Conservation (phyloP, 1,140 invertebrate species). For the Theocolax elegans region DNA sequence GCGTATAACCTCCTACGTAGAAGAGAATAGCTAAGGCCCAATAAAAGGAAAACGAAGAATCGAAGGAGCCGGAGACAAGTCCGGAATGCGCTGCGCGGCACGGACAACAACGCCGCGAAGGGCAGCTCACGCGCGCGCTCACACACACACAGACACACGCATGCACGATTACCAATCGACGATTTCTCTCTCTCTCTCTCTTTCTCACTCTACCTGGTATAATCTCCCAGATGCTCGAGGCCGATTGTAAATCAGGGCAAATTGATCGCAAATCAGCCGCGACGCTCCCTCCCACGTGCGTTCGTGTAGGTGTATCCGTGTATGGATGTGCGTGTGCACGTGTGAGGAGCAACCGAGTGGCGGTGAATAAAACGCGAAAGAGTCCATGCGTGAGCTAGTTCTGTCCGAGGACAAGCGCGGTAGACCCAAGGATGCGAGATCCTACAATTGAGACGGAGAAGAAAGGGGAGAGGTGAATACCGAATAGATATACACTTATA, state of each 20-base stretch:
- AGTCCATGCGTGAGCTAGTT: not conserved
- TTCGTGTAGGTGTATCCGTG: no score
- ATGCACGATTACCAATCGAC: conserved; percentile 7
- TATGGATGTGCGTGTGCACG: no score
- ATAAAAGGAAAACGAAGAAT: no score
- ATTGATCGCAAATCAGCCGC: conserved; percentile 64
- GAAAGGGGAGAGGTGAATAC: not conserved
- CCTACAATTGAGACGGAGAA: not conserved
- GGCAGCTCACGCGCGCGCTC: not conserved
- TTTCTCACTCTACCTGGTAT: not conserved
- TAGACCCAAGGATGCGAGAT: not conserved
- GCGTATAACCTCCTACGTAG: no score
- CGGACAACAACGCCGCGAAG: not conserved
- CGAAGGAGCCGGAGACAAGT: not conserved
- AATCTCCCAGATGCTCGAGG: conserved; percentile 48
- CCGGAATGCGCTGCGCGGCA: not conserved
- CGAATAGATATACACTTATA: no score
- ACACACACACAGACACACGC: not conserved
- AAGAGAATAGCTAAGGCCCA: no score
- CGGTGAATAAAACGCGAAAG: conserved; percentile 17
- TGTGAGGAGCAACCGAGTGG: no score
- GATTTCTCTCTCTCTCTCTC: conserved; percentile 9
- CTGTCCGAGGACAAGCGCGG: not conserved
- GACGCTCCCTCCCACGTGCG: not conserved
- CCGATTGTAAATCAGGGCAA: conserved; percentile 65